Evolutionary conservation across 2,888 invertebrate genomes (phyloP).

Genomic region (Melinaea marsaeus): DNA sequence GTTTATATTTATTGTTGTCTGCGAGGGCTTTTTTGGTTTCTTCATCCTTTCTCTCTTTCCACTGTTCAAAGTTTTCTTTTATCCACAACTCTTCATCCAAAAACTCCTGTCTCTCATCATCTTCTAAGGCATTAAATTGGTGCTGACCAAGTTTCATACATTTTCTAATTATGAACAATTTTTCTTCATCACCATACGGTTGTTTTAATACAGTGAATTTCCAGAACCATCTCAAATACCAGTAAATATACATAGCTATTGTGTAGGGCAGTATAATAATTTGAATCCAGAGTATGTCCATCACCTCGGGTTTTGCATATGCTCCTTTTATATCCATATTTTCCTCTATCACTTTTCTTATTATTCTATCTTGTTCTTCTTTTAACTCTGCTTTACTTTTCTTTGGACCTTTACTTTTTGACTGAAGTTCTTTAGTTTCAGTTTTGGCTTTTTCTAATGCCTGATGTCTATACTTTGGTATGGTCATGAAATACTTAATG

Average conservation of each 20-base stretch:
- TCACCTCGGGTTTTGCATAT: slow-evolving; percentile 89
- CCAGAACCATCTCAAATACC: slow-evolving; percentile 90
- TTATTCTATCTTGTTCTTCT: slow-evolving; percentile 87
- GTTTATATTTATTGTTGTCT: slow-evolving; percentile 91
- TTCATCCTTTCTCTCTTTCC: slow-evolving; percentile 91
- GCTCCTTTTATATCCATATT: slow-evolving; percentile 97
- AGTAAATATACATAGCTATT: slow-evolving; percentile 81
- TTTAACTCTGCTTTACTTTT: slow-evolving; percentile 81
- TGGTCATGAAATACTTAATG: slow-evolving; percentile 90
- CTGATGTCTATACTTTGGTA: slow-evolving; percentile 91
- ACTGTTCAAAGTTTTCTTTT: slow-evolving; percentile 85
- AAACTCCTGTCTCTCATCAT: slow-evolving; percentile 84
- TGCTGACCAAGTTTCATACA: slow-evolving; percentile 84
- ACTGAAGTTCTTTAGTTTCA: slow-evolving; percentile 77
- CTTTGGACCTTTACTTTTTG: slow-evolving; percentile 72
- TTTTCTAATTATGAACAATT: slow-evolving; percentile 89
- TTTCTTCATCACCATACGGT: slow-evolving; percentile 89
- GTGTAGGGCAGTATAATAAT: slow-evolving; percentile 88
- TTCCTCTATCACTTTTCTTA: slow-evolving; percentile 90
- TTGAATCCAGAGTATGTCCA: slow-evolving; percentile 91
- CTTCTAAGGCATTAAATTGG: slow-evolving; percentile 85
- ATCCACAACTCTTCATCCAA: slow-evolving; percentile 89
- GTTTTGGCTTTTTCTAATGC: slow-evolving; percentile 84
- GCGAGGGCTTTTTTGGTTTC: slow-evolving; percentile 90
- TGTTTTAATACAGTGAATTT: slow-evolving; percentile 85